phyloP scores from a whole-genome alignment of 2,113 vertebrate species.

The Mystacornis crossleyi region DNA sequence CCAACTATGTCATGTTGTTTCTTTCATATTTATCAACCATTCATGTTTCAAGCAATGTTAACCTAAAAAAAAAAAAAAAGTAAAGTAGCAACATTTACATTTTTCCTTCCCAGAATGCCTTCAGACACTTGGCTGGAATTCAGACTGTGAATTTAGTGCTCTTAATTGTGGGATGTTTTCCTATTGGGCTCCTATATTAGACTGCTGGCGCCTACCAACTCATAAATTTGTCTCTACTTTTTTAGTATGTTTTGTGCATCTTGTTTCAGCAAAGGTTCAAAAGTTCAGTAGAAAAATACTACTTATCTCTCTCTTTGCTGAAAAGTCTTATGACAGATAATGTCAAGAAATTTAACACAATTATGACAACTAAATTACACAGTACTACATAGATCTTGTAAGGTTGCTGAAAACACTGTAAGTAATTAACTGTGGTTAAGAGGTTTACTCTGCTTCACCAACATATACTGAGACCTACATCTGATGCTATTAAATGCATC shows the following conservation, averaged over 20 bases:
- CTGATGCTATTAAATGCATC: background rate
- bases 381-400: background rate
- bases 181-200: background rate
- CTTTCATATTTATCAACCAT: background rate
- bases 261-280: background rate
- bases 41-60: background rate
- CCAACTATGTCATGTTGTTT: background rate
- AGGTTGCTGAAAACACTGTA: background rate
- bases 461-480: background rate
- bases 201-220: background rate
- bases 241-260: background rate
- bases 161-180: background rate
- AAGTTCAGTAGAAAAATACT: constrained; percentile 20
- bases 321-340: constrained; percentile 2
- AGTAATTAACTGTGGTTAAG: constrained; percentile 35
- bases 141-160: background rate
- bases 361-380: constrained; percentile 18
- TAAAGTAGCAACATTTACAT: background rate
- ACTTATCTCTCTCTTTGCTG: background rate
- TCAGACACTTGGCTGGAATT: background rate
- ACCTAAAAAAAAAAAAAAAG: background rate
- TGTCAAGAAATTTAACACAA: background rate
- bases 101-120: background rate
- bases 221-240: constrained; percentile 20
- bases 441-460: background rate